These are phyloP conservation scores for Palythoa grandis DNA, from an alignment of 92 coral and sea anemone species.

Conservation along the genomic window DNA sequence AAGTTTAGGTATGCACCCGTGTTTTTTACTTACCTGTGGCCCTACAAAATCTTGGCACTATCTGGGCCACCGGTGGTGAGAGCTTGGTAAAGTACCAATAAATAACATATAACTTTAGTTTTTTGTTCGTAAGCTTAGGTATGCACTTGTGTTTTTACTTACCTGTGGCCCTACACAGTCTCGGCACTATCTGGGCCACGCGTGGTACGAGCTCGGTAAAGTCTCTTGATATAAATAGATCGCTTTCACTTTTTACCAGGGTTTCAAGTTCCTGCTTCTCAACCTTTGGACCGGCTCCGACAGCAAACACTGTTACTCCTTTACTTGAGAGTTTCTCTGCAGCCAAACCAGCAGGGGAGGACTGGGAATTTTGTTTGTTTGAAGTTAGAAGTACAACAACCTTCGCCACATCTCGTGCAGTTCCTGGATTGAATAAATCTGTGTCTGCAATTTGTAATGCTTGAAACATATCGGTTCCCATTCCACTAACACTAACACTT, in stretches of 20 bases:
- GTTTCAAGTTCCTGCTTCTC: slow-evolving; percentile 3
- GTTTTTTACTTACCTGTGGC: too few species aligned
- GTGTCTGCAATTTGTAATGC: slow-evolving; percentile 3
- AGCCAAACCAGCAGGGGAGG: neutral
- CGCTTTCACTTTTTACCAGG: neutral
- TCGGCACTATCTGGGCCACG: slow-evolving; percentile 1
- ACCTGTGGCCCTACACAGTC: slow-evolving; percentile 14
- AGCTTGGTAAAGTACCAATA: too few species aligned
- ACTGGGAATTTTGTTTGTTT: neutral
- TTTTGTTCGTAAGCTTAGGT: too few species aligned
- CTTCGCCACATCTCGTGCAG: slow-evolving; percentile 5
- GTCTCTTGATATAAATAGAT: slow-evolving; percentile 2
- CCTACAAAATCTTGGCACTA: too few species aligned
- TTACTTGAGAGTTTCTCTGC: slow-evolving; percentile 11
- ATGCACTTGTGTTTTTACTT: neutral
- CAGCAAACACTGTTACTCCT: neutral
- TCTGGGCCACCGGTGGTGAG: too few species aligned
- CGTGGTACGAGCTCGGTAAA: slow-evolving; percentile 26
- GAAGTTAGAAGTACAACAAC: slow-evolving; percentile 4
- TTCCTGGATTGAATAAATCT: neutral
- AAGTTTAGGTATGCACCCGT: too few species aligned
- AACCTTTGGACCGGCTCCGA: slow-evolving; percentile 17
- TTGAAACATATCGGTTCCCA: neutral
- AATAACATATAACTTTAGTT: too few species aligned
- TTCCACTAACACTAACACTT: neutral